phyloP scores from a whole-genome alignment of 1,140 invertebrate species.

The Holotrichia oblita region DNA sequence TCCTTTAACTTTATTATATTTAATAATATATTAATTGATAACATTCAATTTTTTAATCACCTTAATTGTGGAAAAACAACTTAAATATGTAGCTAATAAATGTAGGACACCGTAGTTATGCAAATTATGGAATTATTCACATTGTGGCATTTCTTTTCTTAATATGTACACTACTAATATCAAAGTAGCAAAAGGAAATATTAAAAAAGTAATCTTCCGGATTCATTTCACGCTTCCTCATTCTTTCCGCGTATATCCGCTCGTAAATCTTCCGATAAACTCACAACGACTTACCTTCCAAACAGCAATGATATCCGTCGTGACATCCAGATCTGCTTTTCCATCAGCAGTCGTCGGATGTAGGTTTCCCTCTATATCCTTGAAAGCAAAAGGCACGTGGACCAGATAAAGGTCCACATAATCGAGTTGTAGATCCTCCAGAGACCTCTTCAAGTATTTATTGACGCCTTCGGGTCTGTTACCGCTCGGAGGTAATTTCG shows the following conservation, averaged over 20 bases:
- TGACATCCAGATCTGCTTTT: slow-evolving; percentile 70
- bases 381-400: slow-evolving; percentile 81
- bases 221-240: neutral
- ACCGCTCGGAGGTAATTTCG: slow-evolving; percentile 73
- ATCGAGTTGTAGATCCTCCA: slow-evolving; percentile 76
- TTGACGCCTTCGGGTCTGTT: slow-evolving; percentile 73
- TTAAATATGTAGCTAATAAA: too few species aligned
- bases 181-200: too few species aligned
- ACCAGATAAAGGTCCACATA: slow-evolving; percentile 89
- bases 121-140: too few species aligned
- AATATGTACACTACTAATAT: too few species aligned
- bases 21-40: too few species aligned
- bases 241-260: neutral
- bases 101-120: too few species aligned
- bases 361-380: slow-evolving; percentile 63
- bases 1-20: too few species aligned
- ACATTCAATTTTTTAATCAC: too few species aligned
- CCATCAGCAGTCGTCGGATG: slow-evolving; percentile 68
- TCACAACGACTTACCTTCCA: slow-evolving; percentile 72
- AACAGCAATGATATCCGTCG: slow-evolving; percentile 74
- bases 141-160: too few species aligned
- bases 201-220: too few species aligned
- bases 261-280: neutral
- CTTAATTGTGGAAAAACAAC: too few species aligned
- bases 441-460: slow-evolving; percentile 75